Evolutionary conservation across 2,113 vertebrate genomes (phyloP).

Genomic region (Micronycteris hirsuta): DNA sequence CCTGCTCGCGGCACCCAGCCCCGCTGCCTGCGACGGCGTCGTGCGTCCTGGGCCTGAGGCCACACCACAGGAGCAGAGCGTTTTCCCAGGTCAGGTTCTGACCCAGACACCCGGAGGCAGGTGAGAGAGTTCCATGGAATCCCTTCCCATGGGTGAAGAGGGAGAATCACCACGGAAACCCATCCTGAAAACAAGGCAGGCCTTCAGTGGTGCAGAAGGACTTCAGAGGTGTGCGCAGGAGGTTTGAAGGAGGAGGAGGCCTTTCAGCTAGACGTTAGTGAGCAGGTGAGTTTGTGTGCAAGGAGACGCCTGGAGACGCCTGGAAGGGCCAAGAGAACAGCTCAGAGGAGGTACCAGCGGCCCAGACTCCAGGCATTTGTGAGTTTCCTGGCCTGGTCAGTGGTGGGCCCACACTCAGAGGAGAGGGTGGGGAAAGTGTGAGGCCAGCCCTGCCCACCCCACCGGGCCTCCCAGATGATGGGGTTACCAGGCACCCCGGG

Average conservation of each 20-base stretch:
- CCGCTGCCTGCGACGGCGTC: rapidly evolving
- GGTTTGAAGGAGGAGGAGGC: background rate
- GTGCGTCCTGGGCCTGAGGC: background rate
- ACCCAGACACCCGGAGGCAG: background rate
- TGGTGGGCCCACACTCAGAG: background rate
- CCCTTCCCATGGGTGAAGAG: background rate
- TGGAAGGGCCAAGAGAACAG: no score
- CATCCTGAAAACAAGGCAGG: background rate
- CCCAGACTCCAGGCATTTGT: background rate
- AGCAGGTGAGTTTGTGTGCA: rapidly evolving
- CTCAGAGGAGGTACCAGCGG: background rate
- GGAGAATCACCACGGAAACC: background rate
- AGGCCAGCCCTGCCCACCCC: background rate
- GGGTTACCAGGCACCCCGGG: background rate
- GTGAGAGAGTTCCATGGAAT: background rate
- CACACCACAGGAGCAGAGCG: background rate
- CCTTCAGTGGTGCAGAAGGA: rapidly evolving
- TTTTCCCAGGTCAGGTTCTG: background rate
- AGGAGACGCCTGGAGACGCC: background rate
- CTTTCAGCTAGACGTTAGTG: background rate
- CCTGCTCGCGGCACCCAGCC: no score
- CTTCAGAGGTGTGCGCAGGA: background rate
- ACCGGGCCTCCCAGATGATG: background rate
- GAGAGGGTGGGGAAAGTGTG: background rate
- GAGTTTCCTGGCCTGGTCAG: background rate